These are phyloP conservation scores for Callocephalon fimbriatum DNA, from an alignment of 2,113 vertebrate genomes.

Conservation along the genomic window DNA sequence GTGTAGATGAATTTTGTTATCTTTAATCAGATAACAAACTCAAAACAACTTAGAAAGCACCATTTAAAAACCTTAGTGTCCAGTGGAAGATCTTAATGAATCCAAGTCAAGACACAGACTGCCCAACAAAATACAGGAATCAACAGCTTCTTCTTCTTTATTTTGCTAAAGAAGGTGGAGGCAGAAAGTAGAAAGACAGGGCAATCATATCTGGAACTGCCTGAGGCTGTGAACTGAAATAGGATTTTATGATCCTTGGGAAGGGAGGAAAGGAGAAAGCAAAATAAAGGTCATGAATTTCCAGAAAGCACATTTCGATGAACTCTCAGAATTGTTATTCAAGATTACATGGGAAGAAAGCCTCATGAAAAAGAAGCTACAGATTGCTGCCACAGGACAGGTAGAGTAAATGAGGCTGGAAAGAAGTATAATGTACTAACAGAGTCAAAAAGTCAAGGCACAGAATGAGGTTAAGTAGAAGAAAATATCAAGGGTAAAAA, in stretches of 20 bases:
- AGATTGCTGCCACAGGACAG: background rate
- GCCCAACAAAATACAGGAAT: background rate
- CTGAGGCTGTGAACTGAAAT: background rate
- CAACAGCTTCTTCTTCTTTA: background rate
- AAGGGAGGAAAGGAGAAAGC: background rate
- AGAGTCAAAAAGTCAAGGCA: background rate
- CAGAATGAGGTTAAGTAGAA: background rate
- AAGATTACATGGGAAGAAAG: background rate
- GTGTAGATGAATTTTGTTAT: background rate
- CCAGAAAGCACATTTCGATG: background rate
- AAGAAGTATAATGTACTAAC: background rate
- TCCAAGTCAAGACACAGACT: background rate
- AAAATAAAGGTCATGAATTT: background rate
- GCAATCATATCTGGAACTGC: background rate
- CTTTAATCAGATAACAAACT: background rate
- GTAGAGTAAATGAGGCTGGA: background rate
- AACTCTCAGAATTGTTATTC: background rate
- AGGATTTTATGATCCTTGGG: background rate
- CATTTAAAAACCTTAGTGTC: background rate
- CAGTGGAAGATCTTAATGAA: background rate
- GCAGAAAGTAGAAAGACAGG: background rate
- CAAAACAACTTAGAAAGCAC: background rate
- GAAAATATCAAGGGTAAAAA: background rate
- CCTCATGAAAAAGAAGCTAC: background rate
- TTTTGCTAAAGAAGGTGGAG: background rate